These are phyloP conservation scores for Tridacna crocea DNA, from an alignment of 2,888 invertebrate species.

Conservation along the genomic window DNA sequence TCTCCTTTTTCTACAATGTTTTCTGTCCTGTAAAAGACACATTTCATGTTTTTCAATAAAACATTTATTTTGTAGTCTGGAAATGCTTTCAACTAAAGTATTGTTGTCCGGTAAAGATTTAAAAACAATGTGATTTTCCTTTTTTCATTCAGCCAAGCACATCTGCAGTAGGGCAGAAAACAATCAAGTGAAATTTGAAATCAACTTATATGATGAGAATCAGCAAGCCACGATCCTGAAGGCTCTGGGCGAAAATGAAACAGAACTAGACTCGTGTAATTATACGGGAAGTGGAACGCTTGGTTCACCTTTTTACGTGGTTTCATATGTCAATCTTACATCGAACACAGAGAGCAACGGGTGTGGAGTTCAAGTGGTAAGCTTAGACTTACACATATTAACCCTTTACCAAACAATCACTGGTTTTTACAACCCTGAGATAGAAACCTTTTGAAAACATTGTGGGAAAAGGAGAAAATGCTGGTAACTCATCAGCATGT, in stretches of 20 bases:
- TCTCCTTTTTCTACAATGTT: background rate
- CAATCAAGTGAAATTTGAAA: conserved; percentile 16
- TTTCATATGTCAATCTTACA: background rate
- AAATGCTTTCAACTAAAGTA: too few relatives aligned
- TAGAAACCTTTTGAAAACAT: too few relatives aligned
- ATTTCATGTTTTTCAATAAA: too few relatives aligned
- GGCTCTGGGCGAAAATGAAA: conserved; percentile 12
- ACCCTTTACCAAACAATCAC: too few relatives aligned
- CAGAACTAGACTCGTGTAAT: conserved; percentile 1
- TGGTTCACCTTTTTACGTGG: conserved; percentile 9
- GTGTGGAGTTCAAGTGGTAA: conserved; percentile 25
- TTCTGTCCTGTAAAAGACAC: background rate
- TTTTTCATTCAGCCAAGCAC: conserved; percentile 1
- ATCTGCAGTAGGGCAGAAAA: background rate
- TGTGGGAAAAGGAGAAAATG: too few relatives aligned
- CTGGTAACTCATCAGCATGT: too few relatives aligned
- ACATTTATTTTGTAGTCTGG: too few relatives aligned
- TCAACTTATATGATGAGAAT: conserved; percentile 9
- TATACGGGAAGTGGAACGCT: background rate
- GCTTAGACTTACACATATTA: background rate
- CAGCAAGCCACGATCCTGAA: background rate
- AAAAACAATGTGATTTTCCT: background rate
- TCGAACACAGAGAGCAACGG: conserved; percentile 6
- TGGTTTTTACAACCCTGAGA: too few relatives aligned
- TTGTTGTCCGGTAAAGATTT: too few relatives aligned